phyloP scores from a whole-genome alignment of 2,888 invertebrate species.

The Myopa tessellatipennis region DNA sequence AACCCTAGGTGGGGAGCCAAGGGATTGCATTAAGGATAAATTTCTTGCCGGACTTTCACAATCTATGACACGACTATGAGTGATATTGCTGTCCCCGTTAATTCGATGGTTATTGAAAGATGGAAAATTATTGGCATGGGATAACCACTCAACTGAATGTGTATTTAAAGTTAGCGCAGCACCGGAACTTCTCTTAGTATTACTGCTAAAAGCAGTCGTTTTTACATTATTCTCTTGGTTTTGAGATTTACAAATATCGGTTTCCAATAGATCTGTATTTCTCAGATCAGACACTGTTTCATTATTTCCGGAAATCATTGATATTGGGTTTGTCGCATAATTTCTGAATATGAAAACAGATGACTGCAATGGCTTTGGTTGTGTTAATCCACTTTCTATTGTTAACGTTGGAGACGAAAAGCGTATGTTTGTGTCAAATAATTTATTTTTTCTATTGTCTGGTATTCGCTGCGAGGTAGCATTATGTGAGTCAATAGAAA shows the following conservation, averaged over 20 bases:
- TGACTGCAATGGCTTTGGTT: conserved; percentile 61
- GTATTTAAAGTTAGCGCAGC: conserved; percentile 21
- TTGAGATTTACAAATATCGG: conserved; percentile 50
- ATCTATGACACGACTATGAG: conserved; percentile 48
- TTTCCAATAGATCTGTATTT: conserved; percentile 37
- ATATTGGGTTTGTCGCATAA: conserved; percentile 58
- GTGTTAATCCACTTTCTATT: conserved; percentile 47
- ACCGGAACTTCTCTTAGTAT: conserved; percentile 39
- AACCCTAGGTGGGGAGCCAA: conserved; percentile 58
- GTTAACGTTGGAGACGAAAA: background rate
- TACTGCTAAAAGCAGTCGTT: conserved; percentile 34
- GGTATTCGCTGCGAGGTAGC: background rate
- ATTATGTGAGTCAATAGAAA: conserved; percentile 27
- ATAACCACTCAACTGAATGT: conserved; percentile 48
- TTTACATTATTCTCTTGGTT: conserved; percentile 60
- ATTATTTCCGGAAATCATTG: conserved; percentile 36
- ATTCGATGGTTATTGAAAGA: conserved; percentile 41
- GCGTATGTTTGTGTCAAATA: conserved; percentile 18
- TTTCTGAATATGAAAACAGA: conserved; percentile 66
- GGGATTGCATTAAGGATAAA: conserved; percentile 55
- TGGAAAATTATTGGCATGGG: conserved; percentile 54
- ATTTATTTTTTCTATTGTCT: conserved; percentile 19
- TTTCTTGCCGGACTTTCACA: conserved; percentile 50
- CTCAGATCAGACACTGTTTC: conserved; percentile 36
- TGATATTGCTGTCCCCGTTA: conserved; percentile 47